Percentiles rank a stretch among this genome's conserved stretches.
phyloP scores from a whole-genome alignment of 2,113 vertebrate species.

The Reinhardtius hippoglossoides region DNA sequence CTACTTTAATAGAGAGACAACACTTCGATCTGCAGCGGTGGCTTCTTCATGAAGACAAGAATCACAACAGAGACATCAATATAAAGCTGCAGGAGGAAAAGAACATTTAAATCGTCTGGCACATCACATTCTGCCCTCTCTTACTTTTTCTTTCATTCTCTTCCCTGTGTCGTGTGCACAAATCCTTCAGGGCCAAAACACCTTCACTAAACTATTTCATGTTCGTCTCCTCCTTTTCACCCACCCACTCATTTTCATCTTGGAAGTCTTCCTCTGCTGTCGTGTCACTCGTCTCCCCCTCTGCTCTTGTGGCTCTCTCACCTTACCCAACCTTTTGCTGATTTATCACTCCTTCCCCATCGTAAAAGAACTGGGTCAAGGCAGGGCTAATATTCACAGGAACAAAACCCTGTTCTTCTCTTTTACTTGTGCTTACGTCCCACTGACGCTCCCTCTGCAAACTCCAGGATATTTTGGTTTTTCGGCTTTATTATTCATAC shows the following conservation, averaged over 20 bases:
- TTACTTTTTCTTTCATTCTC: constrained; percentile 9
- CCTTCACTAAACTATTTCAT: constrained; percentile 25
- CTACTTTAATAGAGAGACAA: constrained; percentile 61
- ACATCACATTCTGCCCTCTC: constrained; percentile 25
- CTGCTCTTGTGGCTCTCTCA: constrained; percentile 28
- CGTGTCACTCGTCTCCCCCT: constrained; percentile 54
- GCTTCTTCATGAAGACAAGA: constrained; percentile 54
- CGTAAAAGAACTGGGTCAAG: constrained; percentile 57
- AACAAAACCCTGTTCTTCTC: constrained; percentile 1
- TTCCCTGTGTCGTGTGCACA: constrained; percentile 18
- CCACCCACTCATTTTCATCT: constrained; percentile 34
- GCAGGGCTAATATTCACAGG: constrained; percentile 3
- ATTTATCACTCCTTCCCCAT: constrained; percentile 47
- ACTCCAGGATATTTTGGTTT: constrained; percentile 37
- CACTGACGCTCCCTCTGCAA: constrained; percentile 19
- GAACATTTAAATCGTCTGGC: constrained; percentile 36
- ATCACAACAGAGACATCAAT: constrained; percentile 58
- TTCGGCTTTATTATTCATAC: constrained; percentile 14
- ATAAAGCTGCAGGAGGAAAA: constrained; percentile 19
- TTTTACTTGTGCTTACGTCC: constrained; percentile 32
- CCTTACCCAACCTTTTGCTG: constrained; percentile 27
- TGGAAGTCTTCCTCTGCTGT: constrained; percentile 34
- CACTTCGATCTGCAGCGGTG: constrained; percentile 59
- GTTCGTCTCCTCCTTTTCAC: constrained; percentile 25
- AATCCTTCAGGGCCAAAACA: constrained; percentile 43